Conservation (phyloP, 2,797 vertebrate species). For the Coracias cyanogaster region DNA sequence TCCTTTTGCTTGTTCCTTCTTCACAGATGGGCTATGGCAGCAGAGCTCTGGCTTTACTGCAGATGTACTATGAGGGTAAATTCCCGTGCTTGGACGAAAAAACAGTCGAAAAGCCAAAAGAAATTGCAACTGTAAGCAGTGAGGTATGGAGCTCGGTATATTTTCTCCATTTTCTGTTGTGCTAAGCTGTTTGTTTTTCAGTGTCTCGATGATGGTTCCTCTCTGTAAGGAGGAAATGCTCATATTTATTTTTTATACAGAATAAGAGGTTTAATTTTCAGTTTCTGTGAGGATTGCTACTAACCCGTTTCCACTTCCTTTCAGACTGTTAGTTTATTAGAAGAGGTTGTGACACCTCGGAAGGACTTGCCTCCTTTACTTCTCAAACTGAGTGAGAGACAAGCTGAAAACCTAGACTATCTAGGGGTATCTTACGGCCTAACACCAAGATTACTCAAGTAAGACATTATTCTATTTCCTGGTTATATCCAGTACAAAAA, state of each 20-base stretch:
- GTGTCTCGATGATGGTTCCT: neutral
- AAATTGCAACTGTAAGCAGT: slow-evolving; percentile 90
- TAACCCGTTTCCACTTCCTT: neutral
- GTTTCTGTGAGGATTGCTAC: neutral
- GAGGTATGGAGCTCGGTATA: slow-evolving; percentile 81
- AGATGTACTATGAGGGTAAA: slow-evolving; percentile 95
- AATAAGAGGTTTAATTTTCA: neutral
- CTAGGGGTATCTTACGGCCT: slow-evolving; percentile 95
- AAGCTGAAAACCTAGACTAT: slow-evolving; percentile 92
- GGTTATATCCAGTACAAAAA: neutral
- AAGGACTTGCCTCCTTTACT: slow-evolving; percentile 94
- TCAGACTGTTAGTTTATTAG: slow-evolving; percentile 92
- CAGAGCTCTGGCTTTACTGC: slow-evolving; percentile 89
- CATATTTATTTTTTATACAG: neutral
- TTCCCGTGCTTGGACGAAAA: slow-evolving; percentile 92
- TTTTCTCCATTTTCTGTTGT: neutral
- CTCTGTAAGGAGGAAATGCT: neutral
- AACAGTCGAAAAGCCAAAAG: slow-evolving; percentile 68
- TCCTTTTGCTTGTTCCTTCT: neutral
- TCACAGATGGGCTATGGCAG: slow-evolving; percentile 97
- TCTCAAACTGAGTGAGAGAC: slow-evolving; percentile 93
- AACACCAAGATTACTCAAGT: slow-evolving; percentile 93
- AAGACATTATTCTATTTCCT: slow-evolving; percentile 44
- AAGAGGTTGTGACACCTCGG: slow-evolving; percentile 91
- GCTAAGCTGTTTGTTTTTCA: neutral